Evolutionary conservation across 2,113 vertebrate genomes (phyloP).

Genomic region (Diphyllodes magnificus): DNA sequence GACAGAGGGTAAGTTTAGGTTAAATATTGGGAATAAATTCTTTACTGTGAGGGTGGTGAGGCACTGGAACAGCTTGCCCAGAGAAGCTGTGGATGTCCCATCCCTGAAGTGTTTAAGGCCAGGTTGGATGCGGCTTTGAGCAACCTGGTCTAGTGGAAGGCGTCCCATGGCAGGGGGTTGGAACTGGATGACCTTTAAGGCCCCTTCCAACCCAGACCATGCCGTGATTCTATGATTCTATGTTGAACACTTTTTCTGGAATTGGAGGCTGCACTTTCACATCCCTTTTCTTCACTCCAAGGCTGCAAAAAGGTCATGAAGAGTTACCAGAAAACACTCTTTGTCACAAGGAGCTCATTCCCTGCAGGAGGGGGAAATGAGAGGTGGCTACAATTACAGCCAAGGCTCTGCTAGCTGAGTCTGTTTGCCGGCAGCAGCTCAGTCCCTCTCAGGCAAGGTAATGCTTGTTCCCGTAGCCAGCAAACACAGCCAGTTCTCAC

Average conservation of each 20-base stretch:
- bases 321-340: neutral
- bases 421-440: neutral
- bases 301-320: neutral
- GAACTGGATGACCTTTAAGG: neutral
- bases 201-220: neutral
- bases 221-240: neutral
- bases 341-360: neutral
- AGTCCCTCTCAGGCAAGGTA: slow-evolving; percentile 14
- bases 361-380: neutral
- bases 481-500: slow-evolving; percentile 26
- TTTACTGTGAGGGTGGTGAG: neutral
- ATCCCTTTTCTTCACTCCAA: neutral
- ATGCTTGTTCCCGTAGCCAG: neutral
- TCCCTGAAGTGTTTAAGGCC: neutral
- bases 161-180: neutral
- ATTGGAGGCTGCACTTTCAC: neutral
- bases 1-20: neutral
- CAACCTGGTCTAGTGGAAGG: neutral
- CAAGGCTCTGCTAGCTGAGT: neutral
- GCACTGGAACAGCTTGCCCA: neutral
- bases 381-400: neutral
- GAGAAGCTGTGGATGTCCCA: neutral
- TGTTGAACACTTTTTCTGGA: neutral
- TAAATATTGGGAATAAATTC: neutral
- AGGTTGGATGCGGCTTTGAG: neutral